Percentiles rank a stretch among this genome's conserved stretches.
Conservation (phyloP, 2,113 vertebrate species). For the Rana temporaria region DNA sequence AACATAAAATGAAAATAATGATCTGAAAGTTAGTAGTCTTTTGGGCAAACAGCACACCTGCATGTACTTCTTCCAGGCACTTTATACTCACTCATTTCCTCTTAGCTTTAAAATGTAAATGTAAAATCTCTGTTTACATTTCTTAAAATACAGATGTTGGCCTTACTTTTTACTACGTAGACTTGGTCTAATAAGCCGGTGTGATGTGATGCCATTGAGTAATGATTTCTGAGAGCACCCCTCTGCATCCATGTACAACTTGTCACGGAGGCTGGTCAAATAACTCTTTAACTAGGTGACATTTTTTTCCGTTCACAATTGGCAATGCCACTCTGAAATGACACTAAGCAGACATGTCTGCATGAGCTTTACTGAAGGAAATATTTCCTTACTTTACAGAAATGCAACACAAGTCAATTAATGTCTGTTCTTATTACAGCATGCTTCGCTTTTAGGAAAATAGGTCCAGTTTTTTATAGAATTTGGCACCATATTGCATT, state of each 20-base stretch:
- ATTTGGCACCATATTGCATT: slow-evolving; percentile 29
- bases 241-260: not conserved
- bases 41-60: too few relatives aligned
- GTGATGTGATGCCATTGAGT: not conserved
- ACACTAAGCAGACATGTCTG: not conserved
- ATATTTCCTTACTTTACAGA: slow-evolving; percentile 12
- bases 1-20: too few relatives aligned
- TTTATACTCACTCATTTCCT: too few relatives aligned
- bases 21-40: too few relatives aligned
- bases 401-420: slow-evolving; percentile 1
- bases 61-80: too few relatives aligned
- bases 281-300: slow-evolving; percentile 12
- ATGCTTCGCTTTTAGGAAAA: slow-evolving; percentile 3
- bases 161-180: too few relatives aligned
- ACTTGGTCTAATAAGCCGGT: too few relatives aligned
- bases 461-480: slow-evolving; percentile 12
- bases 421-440: slow-evolving; percentile 24
- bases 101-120: too few relatives aligned
- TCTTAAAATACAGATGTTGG: too few relatives aligned
- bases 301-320: not conserved
- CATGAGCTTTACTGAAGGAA: slow-evolving; percentile 10
- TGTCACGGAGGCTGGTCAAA: not conserved
- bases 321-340: slow-evolving; percentile 18
- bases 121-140: too few relatives aligned
- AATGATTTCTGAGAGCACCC: not conserved